A percentile compares a stretch with the other conserved stretches of the same genome.
These are phyloP conservation scores for Anableps anableps DNA, from an alignment of 2,797 vertebrate species.

Conservation along the genomic window DNA sequence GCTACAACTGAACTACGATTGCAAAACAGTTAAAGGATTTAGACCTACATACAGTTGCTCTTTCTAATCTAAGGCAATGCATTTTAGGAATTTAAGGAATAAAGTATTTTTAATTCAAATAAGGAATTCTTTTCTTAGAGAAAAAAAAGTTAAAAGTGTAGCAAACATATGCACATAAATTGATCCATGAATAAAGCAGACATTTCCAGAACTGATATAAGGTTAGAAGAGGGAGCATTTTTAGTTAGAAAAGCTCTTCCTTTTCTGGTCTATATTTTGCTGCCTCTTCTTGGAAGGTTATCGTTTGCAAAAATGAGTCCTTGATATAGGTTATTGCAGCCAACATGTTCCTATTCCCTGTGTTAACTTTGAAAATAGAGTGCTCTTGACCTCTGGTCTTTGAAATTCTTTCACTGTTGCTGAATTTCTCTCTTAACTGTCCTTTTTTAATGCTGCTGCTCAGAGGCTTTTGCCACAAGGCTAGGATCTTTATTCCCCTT, in stretches of 20 bases:
- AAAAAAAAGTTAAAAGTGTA: background rate
- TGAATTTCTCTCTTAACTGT: slow-evolving; percentile 61
- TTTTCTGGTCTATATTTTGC: slow-evolving; percentile 50
- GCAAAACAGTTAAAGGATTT: background rate
- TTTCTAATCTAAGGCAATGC: background rate
- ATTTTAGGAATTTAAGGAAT: background rate
- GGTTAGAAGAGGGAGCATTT: slow-evolving; percentile 69
- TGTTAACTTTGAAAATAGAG: slow-evolving; percentile 79
- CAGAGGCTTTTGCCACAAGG: slow-evolving; percentile 63
- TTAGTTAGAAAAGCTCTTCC: slow-evolving; percentile 67
- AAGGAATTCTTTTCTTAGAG: background rate
- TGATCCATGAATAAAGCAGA: background rate
- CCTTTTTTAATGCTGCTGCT: slow-evolving; percentile 63
- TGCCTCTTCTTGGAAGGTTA: slow-evolving; percentile 72
- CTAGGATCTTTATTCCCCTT: slow-evolving; percentile 48
- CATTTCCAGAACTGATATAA: slow-evolving; percentile 56
- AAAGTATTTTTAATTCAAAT: background rate
- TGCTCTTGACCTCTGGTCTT: slow-evolving; percentile 76
- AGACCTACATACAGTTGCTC: background rate
- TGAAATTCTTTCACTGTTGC: slow-evolving; percentile 66
- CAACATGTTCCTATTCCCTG: slow-evolving; percentile 65
- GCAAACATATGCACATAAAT: background rate
- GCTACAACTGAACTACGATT: no score
- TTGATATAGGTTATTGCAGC: slow-evolving; percentile 72
- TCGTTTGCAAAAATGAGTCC: slow-evolving; percentile 65